Evolutionary conservation across 2,797 vertebrate species (phyloP).

Genomic region (Tangara arthus): DNA sequence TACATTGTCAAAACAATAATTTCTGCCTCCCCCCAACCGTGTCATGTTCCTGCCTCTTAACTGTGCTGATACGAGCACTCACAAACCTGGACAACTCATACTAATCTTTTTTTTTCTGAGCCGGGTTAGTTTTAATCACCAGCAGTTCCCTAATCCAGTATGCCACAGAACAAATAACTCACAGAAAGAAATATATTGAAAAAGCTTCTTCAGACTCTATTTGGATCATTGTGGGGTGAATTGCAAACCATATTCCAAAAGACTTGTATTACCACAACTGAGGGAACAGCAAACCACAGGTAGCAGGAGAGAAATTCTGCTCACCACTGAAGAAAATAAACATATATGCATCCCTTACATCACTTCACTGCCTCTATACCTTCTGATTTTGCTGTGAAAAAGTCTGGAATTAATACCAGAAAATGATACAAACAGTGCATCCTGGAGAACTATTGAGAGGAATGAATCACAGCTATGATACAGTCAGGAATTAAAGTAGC

Average conservation of each 20-base stretch:
- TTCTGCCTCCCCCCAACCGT: background rate
- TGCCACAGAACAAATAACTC: background rate
- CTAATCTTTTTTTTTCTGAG: background rate
- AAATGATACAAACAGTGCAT: background rate
- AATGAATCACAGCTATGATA: background rate
- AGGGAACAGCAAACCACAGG: background rate
- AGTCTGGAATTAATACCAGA: background rate
- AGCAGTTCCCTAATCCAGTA: background rate
- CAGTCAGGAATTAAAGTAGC: background rate
- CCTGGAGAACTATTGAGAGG: background rate
- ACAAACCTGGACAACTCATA: background rate
- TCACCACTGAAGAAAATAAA: background rate
- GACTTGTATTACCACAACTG: background rate
- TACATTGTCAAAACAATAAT: background rate
- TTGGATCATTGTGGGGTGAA: background rate
- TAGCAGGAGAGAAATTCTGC: background rate
- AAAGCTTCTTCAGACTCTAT: background rate
- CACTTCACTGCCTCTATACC: background rate
- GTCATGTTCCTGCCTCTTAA: background rate
- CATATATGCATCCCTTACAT: background rate
- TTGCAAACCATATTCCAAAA: background rate
- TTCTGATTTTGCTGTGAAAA: background rate
- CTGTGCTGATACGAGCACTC: background rate
- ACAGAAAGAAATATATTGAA: background rate
- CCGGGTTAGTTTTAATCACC: background rate